phyloP scores from a whole-genome alignment of 2,888 invertebrate species.

The Lamellibrachia satsuma region DNA sequence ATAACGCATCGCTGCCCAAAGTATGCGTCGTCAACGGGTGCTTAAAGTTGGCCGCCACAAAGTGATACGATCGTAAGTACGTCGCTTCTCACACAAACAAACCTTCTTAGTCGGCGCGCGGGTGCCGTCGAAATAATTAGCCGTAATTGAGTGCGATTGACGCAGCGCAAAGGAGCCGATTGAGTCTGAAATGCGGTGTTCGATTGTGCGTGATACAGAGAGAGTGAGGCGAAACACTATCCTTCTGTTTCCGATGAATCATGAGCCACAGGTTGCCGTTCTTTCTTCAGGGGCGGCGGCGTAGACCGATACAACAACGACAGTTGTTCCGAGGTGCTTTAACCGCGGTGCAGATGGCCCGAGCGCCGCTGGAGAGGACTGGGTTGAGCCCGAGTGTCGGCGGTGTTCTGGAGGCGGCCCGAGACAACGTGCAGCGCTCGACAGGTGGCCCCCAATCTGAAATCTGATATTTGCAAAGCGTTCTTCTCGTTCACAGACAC shows the following conservation, averaged over 20 bases:
- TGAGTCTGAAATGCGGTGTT: not conserved
- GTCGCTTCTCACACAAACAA: not conserved
- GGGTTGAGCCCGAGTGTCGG: not conserved
- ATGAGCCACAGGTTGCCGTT: not conserved
- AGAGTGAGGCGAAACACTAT: not conserved
- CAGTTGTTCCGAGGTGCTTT: not conserved
- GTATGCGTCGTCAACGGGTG: not conserved
- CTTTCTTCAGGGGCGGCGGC: not conserved
- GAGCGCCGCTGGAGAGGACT: not conserved
- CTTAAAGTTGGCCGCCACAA: slow-evolving; percentile 6
- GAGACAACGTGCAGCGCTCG: not conserved
- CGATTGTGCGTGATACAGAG: not conserved
- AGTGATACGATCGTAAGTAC: slow-evolving; percentile 6
- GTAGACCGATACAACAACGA: not conserved
- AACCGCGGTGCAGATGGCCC: not conserved
- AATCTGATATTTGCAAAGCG: not conserved
- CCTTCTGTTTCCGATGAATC: not conserved
- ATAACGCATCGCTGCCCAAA: not conserved
- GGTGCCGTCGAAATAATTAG: slow-evolving; percentile 10
- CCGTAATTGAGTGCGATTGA: slow-evolving; percentile 13
- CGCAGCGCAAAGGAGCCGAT: not conserved
- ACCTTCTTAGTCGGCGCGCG: not conserved
- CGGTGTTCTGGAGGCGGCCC: not conserved
- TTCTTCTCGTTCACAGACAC: not conserved
- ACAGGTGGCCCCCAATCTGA: not conserved